Percentiles rank a stretch among this genome's conserved stretches.
phyloP scores from a whole-genome alignment of 2,797 vertebrate genomes.

The Phyllotis vaccarum region DNA sequence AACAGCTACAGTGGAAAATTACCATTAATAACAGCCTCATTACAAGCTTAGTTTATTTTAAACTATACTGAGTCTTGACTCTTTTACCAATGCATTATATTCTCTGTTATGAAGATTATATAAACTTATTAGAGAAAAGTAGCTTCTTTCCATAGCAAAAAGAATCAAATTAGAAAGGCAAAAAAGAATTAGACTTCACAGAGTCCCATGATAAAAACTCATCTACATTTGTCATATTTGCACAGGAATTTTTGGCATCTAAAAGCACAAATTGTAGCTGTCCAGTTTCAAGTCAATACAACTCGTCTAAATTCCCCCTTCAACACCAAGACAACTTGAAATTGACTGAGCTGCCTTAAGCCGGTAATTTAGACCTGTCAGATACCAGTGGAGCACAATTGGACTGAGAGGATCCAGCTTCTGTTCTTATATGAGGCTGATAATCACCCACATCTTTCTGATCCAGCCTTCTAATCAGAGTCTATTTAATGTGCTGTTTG shows the following conservation, averaged over 20 bases:
- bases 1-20: slow-evolving; percentile 40
- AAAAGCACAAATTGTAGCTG: slow-evolving; percentile 73
- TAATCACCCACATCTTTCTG: slow-evolving; percentile 81
- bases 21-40: slow-evolving; percentile 70
- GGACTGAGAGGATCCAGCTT: slow-evolving; percentile 69
- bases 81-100: slow-evolving; percentile 52
- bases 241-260: slow-evolving; percentile 76
- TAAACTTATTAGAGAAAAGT: slow-evolving; percentile 55
- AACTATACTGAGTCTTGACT: slow-evolving; percentile 17
- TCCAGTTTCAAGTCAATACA: slow-evolving; percentile 68
- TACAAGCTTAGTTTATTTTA: slow-evolving; percentile 63
- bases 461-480: slow-evolving; percentile 75
- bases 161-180: background rate
- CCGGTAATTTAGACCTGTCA: slow-evolving; percentile 79
- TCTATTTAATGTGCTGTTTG: slow-evolving; percentile 75
- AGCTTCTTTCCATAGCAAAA: slow-evolving; percentile 50
- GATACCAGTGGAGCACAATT: slow-evolving; percentile 68
- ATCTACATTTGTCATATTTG: slow-evolving; percentile 76
- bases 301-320: slow-evolving; percentile 82
- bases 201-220: slow-evolving; percentile 54
- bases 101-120: slow-evolving; percentile 58
- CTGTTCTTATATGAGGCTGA: slow-evolving; percentile 65
- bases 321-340: slow-evolving; percentile 82
- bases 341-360: slow-evolving; percentile 81
- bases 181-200: slow-evolving; percentile 52